Conservation (phyloP, 2,888 invertebrate species). For the Lathronympha strigana region DNA sequence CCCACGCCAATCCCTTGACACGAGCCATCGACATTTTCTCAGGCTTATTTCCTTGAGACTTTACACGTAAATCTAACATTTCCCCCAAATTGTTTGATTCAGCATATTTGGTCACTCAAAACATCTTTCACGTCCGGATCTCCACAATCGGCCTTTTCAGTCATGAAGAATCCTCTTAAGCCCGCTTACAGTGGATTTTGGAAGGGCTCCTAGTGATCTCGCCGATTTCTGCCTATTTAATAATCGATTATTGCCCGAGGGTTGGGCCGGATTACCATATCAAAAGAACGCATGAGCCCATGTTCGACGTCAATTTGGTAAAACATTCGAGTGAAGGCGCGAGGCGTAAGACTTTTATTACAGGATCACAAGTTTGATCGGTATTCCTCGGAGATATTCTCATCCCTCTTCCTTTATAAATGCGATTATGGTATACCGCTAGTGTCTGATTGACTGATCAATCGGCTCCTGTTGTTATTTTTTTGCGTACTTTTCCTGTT, state of each 20-base stretch:
- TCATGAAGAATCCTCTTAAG: slow-evolving; percentile 69
- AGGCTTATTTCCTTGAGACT: slow-evolving; percentile 11
- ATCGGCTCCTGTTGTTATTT: slow-evolving; percentile 23
- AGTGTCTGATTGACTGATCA: slow-evolving; percentile 35
- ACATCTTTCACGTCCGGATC: slow-evolving; percentile 50
- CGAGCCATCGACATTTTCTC: slow-evolving; percentile 7
- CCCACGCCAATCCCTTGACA: slow-evolving; percentile 13
- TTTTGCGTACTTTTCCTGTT: background rate
- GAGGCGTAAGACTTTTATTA: slow-evolving; percentile 53
- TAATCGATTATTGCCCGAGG: slow-evolving; percentile 77
- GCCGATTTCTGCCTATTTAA: slow-evolving; percentile 75
- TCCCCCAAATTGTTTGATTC: slow-evolving; percentile 39
- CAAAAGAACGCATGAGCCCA: slow-evolving; percentile 77
- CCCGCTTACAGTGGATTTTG: slow-evolving; percentile 61
- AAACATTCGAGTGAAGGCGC: slow-evolving; percentile 67
- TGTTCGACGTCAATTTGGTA: slow-evolving; percentile 73
- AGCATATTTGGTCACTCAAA: slow-evolving; percentile 44
- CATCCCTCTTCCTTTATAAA: slow-evolving; percentile 47
- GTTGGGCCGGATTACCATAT: slow-evolving; percentile 77
- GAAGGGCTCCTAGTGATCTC: slow-evolving; percentile 62
- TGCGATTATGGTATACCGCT: slow-evolving; percentile 38
- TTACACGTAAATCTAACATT: slow-evolving; percentile 17
- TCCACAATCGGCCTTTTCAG: slow-evolving; percentile 61
- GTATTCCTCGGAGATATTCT: slow-evolving; percentile 56
- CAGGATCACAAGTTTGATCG: slow-evolving; percentile 55